These are phyloP conservation scores for Odontophorus gujanensis DNA, from an alignment of 2,113 vertebrate species.

Conservation along the genomic window DNA sequence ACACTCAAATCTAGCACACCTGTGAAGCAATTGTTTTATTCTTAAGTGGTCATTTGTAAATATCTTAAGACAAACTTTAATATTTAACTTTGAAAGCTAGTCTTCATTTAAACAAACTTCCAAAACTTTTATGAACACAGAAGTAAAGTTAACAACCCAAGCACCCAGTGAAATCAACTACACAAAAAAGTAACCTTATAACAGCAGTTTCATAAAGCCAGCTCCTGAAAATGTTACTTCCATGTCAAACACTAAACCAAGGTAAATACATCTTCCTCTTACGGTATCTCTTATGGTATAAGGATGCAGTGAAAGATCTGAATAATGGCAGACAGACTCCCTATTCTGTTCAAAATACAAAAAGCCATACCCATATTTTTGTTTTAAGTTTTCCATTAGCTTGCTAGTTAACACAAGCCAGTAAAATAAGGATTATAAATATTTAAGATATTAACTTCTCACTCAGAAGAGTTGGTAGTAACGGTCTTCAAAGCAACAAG, in stretches of 20 bases:
- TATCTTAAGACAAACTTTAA: background rate
- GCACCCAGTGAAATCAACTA: background rate
- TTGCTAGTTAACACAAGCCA: background rate
- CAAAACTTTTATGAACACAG: background rate
- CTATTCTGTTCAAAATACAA: background rate
- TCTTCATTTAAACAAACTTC: background rate
- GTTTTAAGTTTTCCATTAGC: background rate
- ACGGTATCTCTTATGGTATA: background rate
- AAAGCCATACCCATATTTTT: background rate
- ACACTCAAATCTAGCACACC: background rate
- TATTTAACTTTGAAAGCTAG: background rate
- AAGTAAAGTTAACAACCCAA: background rate
- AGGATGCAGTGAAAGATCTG: background rate
- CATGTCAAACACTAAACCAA: background rate
- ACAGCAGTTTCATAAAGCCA: background rate
- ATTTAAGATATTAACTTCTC: background rate
- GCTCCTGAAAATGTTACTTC: background rate
- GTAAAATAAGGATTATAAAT: background rate
- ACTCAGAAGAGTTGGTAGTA: background rate
- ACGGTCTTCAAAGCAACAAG: background rate
- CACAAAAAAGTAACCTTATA: background rate
- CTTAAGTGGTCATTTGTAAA: background rate
- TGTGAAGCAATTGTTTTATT: background rate
- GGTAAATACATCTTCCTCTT: background rate
- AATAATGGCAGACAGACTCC: background rate